Evolutionary conservation across 2,113 vertebrate species (phyloP).

Genomic region (Colossoma macropomum): DNA sequence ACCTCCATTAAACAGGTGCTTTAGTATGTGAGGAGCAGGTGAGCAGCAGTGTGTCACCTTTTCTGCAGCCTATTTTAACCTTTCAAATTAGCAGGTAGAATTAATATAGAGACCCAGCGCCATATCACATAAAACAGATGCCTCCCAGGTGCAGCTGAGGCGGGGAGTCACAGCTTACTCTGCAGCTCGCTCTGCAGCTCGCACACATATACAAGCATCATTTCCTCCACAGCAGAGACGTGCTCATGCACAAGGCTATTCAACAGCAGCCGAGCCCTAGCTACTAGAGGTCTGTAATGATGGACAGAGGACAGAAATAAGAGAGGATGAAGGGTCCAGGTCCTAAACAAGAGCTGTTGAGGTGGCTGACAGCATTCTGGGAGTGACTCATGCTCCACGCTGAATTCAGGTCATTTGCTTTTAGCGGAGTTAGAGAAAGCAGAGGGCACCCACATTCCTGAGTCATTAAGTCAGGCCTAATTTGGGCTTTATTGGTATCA

Average conservation of each 20-base stretch:
- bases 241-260: background rate
- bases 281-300: background rate
- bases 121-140: conserved; percentile 67
- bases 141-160: conserved; percentile 58
- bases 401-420: conserved; percentile 69
- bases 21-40: conserved; percentile 55
- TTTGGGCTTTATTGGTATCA: conserved; percentile 36
- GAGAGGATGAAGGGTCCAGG: background rate
- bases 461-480: conserved; percentile 33
- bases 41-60: conserved; percentile 54
- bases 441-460: conserved; percentile 38
- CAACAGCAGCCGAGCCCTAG: background rate
- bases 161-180: conserved; percentile 44
- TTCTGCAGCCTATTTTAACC: conserved; percentile 66
- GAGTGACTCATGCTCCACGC: conserved; percentile 63
- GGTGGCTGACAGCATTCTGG: conserved; percentile 53
- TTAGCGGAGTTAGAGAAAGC: conserved; percentile 53
- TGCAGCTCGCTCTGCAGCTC: background rate
- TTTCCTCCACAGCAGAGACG: background rate
- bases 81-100: conserved; percentile 74
- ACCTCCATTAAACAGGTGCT: conserved; percentile 56
- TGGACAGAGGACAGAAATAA: conserved; percentile 6
- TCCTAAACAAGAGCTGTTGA: conserved; percentile 58
- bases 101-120: conserved; percentile 63
- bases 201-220: conserved; percentile 18